Conservation (phyloP, 2,113 vertebrate genomes). For the Lates calcarifer region DNA sequence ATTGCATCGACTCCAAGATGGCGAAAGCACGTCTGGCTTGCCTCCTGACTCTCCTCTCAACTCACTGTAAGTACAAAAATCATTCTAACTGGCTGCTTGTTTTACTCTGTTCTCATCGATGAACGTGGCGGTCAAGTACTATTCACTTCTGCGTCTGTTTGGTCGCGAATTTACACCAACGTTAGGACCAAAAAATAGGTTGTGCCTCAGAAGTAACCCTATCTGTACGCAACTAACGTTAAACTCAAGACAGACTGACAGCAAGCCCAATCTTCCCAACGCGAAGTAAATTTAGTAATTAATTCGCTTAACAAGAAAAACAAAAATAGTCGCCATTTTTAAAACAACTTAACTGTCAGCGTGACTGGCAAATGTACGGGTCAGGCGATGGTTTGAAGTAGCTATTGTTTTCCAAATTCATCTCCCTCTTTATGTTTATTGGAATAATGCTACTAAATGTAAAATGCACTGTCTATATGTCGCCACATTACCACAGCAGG, state of each 20-base stretch:
- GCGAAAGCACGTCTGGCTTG: conserved; percentile 84
- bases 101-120: not conserved
- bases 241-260: conserved; percentile 46
- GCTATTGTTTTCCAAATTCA: conserved; percentile 41
- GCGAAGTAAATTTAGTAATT: conserved; percentile 12
- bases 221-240: conserved; percentile 47
- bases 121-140: not conserved
- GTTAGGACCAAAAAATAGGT: not conserved
- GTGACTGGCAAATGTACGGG: not conserved
- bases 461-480: not conserved
- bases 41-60: conserved; percentile 82
- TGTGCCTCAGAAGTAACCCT: conserved; percentile 33
- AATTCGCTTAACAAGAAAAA: not conserved
- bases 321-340: conserved; percentile 55
- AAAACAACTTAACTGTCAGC: conserved; percentile 19
- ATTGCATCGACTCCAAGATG: conserved; percentile 86
- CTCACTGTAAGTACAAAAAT: conserved; percentile 83
- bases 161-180: not conserved
- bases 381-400: not conserved
- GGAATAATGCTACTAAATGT: not conserved
- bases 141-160: conserved; percentile 28
- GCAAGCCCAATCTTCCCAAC: not conserved
- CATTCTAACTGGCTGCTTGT: not conserved
- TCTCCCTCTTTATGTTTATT: not conserved
- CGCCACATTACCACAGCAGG: not conserved